A percentile compares a stretch with the other conserved stretches of the same genome.
Evolutionary conservation across 2,888 invertebrate species (phyloP).

Genomic region (Cephus spinipes): DNA sequence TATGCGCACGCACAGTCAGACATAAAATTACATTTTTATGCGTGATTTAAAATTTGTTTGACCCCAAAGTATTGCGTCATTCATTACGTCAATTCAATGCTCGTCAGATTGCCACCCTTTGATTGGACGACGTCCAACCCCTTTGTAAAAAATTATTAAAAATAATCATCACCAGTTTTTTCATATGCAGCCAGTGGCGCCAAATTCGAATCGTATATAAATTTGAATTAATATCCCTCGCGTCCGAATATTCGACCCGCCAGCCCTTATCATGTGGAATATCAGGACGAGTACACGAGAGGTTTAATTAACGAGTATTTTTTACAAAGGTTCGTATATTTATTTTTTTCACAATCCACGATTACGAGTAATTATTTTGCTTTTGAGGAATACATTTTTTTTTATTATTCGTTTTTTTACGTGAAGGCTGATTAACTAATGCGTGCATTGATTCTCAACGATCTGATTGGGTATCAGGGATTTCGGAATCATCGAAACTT

Average conservation of each 20-base stretch:
- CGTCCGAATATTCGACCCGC: background rate
- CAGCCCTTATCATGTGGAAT: background rate
- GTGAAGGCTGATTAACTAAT: background rate
- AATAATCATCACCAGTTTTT: background rate
- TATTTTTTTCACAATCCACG: background rate
- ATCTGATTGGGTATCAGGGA: background rate
- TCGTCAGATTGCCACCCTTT: background rate
- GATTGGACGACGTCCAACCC: background rate
- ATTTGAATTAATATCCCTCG: background rate
- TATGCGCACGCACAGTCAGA: too few relatives aligned
- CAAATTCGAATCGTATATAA: background rate
- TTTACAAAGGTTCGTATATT: background rate
- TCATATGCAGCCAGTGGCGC: background rate
- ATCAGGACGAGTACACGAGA: background rate
- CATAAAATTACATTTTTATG: too few relatives aligned
- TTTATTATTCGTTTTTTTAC: background rate
- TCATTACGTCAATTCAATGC: background rate
- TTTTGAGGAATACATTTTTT: too few relatives aligned
- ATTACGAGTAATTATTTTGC: background rate
- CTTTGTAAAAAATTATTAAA: background rate
- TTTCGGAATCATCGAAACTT: background rate
- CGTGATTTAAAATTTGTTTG: background rate
- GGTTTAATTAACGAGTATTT: background rate
- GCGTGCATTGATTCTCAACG: background rate
- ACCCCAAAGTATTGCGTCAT: background rate